Evolutionary conservation across 2,113 vertebrate species (phyloP), one percentile per base, ranked within the genome.

Genomic region (Genyomyrus donnyi): DNA sequence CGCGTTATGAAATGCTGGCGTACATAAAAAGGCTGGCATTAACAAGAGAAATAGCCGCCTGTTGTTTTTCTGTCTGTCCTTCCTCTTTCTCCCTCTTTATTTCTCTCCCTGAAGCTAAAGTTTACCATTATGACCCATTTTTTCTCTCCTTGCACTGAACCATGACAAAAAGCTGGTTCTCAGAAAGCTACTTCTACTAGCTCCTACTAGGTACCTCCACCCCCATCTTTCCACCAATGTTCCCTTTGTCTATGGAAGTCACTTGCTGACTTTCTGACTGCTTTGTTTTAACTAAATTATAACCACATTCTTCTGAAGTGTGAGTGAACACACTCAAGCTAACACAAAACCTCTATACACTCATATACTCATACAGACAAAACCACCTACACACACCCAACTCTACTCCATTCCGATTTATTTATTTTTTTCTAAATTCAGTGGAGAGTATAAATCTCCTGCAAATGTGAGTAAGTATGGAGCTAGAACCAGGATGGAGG

Each of bases 1-100:
- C 27, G 46, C 90, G 91, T 91, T 77, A 92, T 90, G 87, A 94
- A 93, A 91, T 89, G 90, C 90, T 92, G 48, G 27, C 87, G 31
- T 91, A 91, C 89, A 89, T 91, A 93, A 90, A 90, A 89, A 90
- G 87, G 92, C 39, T 66, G 52, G 35, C 85, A 45, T 58, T 49
- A 77, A 19, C 74, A 77, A 19, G 35, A 42, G 74, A 77, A 77
- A 42, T 77, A 39, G 6, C 83, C 9, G 42, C 42, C 5, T 24
- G 3, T 49, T 46, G 19, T 49, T 11, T 27, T 8, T 85, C 83
- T 70, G 62, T 46, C 83, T 13, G 83, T 5, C 83, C 46, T 48
- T n/a, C 21, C 46, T n/a, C 9, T 11, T 49, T 21, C 46, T 49
- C 9, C 46, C 24, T 49, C 15, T 24, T 85, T 85, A 17, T 42